Conservation (phyloP, 2,888 invertebrate species). For the Omphaloscelis lunosa region DNA sequence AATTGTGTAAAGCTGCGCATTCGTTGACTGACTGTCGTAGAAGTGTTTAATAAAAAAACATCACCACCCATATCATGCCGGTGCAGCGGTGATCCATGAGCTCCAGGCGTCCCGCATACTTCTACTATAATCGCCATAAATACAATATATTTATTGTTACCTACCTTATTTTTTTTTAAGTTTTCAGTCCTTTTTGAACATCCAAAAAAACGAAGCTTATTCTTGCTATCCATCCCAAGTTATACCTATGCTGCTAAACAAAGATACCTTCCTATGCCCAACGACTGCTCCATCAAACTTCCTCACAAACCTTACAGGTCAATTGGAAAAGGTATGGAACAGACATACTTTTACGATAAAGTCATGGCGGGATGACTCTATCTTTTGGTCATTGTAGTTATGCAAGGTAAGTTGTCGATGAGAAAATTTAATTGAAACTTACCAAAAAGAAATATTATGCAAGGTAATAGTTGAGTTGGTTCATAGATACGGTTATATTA, state of each 20-base stretch:
- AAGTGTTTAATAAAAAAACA: neutral
- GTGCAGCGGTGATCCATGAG: neutral
- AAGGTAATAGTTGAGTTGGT: neutral
- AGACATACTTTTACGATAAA: neutral
- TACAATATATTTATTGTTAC: neutral
- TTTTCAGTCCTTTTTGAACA: neutral
- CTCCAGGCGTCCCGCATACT: neutral
- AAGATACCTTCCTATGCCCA: neutral
- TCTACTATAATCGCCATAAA: neutral
- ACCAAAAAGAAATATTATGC: neutral
- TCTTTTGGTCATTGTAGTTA: neutral
- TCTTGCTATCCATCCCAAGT: neutral
- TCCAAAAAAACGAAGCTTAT: neutral
- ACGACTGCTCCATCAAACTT: neutral
- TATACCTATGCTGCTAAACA: neutral
- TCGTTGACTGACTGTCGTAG: slow-evolving; percentile 12
- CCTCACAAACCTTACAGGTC: neutral
- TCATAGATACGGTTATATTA: neutral
- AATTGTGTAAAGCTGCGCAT: slow-evolving; percentile 59
- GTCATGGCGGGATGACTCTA: neutral
- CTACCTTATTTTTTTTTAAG: neutral
- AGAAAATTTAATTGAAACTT: neutral
- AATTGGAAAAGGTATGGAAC: neutral
- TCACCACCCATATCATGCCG: neutral
- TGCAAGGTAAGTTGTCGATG: neutral